Evolutionary conservation across 2,797 vertebrate genomes (phyloP), one percentile per base, ranked within the genome.

Genomic region (Rhinichthys osculus): DNA sequence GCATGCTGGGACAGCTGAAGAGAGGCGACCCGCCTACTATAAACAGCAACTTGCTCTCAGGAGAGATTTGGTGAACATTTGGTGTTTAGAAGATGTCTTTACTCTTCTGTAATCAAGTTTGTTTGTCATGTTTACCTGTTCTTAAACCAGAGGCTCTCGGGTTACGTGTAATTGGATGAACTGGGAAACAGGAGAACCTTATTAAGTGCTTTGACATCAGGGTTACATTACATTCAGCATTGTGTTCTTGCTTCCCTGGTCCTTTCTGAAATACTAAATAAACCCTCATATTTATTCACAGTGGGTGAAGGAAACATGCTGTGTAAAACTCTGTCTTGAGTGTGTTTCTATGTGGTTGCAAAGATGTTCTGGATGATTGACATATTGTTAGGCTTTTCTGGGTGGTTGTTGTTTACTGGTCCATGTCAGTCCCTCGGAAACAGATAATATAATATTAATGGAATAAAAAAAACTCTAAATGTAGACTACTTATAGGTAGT

Each of bases 121-220:
- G 71, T 85, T 83, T 80, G 66, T 71, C 57, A 44, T 62, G 83
- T 67, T 52, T 73, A 64, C 79, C 40, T 83, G 57, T 73, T 76
- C 50, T 81, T 81, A n/a, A 76, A 44, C 23, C 44, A 33, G 23
- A 8, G 42, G 21, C 16, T 62, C 77, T 90, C 82, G n/a, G 72
- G 70, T 90, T 89, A 82, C 87, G 23, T 82, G 66, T 86, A 79
- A 84, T 84, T 66, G n/a, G 66, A 87, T 78, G 83, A 72, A 54
- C 33, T 57, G 66, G 73, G 83, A 84, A 87, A 89, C 81, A 27
- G 47, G 83, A 89, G 88, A 88, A 86, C 50, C 44, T 69, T 82
- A 81, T 88, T 71, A 82, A 84, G 73, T 79, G 66, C 27, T 72
- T 74, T 81, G 64, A 50, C 54, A n/a, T 81, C 78, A 85, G 82